Evolutionary conservation across 1,140 invertebrate species (phyloP), one percentile per base, ranked within the genome.

Genomic region (Maniola jurtina): DNA sequence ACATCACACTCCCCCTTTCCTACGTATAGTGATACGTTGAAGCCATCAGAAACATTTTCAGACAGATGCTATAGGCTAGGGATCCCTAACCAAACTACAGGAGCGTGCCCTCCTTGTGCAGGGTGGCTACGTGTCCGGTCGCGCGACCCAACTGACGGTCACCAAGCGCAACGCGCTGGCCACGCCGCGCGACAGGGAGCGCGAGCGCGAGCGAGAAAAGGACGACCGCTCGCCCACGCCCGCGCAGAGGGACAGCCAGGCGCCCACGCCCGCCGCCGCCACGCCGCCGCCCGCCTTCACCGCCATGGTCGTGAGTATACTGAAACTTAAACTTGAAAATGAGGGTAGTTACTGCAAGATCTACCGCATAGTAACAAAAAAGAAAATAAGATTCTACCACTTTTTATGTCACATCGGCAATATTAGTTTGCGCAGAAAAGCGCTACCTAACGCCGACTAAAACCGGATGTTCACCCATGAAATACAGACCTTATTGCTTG

Each of bases 161-260:
- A 91, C 88, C 80, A 93, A 93, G 91, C 93, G 93, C 36, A 96
- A 96, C 92, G 92, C 96, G 55, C 86, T 96, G 45, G 93, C 87
- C 57, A 76, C 72, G 10, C 75, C 75, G 50, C 48, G 74, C 9
- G 81, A 72, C 7, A 47, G 70, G 0, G 72, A 75, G 36, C 64
- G 65, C 11, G 66, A 77, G 35, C 50, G 61, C 5, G 70, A 81
- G 54, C 42, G 68, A 2, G 79, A 73, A 34, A 48, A 45, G 13
- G 47, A 59, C 36, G 64, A 72, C n/a, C 58, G 78, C 11, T 80
- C 78, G 10, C 83, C 82, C 33, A 79, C 79, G 25, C 81, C 79
- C 25, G 73, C 73, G 10, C 60, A 70, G 47, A 57, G 74, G 54
- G 77, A 77, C 64, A 72, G 71, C 54, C 69, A 79, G 38, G 69